Evolutionary conservation across 2,888 invertebrate species (phyloP).

Genomic region (Noctua fimbriata): DNA sequence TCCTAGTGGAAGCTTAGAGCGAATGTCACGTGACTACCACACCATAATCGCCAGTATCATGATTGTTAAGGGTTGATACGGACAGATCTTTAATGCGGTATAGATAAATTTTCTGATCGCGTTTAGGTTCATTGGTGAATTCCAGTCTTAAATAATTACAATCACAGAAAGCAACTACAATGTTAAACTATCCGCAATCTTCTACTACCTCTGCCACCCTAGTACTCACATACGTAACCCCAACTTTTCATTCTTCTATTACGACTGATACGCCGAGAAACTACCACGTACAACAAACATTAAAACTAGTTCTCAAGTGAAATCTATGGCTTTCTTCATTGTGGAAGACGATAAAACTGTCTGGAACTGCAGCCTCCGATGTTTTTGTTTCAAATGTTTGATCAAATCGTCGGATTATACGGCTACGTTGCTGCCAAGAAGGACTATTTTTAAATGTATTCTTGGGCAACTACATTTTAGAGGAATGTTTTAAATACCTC

Average conservation of each 20-base stretch:
- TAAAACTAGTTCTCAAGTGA: constrained; percentile 56
- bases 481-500: neutral
- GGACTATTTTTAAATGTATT: constrained; percentile 18
- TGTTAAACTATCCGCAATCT: neutral
- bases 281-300: constrained; percentile 50
- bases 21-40: neutral
- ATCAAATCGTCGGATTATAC: constrained; percentile 49
- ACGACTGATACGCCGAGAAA: constrained; percentile 28
- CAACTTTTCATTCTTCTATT: constrained; percentile 44
- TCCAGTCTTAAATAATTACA: neutral
- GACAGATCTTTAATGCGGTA: neutral
- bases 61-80: neutral
- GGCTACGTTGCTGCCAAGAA: constrained; percentile 31
- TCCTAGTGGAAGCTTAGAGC: neutral
- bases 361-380: constrained; percentile 38
- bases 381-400: constrained; percentile 58
- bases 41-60: neutral
- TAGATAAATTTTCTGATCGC: neutral
- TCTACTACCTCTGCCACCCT: constrained; percentile 27
- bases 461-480: neutral
- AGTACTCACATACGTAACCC: constrained; percentile 17
- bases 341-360: constrained; percentile 60
- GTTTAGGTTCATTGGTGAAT: neutral
- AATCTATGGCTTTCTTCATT: constrained; percentile 55
- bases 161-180: neutral